phyloP scores from a whole-genome alignment of 2,113 vertebrate genomes.

The Protobothrops flavoviridis region DNA sequence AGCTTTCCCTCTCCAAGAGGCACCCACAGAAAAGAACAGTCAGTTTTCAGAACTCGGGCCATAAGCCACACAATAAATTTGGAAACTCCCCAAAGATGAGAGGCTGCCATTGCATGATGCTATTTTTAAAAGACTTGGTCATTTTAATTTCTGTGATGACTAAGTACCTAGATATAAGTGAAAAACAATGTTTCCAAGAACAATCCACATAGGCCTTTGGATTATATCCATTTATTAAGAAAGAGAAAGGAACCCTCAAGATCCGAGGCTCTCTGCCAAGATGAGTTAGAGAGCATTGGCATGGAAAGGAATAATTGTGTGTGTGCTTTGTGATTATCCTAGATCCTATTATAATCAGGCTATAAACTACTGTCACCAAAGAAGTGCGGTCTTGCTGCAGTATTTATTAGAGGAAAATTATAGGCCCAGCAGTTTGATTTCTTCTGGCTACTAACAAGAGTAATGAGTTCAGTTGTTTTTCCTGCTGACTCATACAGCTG shows the following conservation, averaged over 20 bases:
- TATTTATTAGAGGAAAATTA: background rate
- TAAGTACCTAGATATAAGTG: slow-evolving; percentile 18
- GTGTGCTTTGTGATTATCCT: background rate
- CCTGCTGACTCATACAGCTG: background rate
- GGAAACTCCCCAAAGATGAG: background rate
- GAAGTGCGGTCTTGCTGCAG: slow-evolving; percentile 1
- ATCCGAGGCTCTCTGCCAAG: slow-evolving; percentile 17
- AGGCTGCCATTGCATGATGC: background rate
- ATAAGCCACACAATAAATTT: background rate
- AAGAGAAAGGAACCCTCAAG: background rate
- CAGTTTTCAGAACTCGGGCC: slow-evolving; percentile 1
- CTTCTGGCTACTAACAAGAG: slow-evolving; percentile 40
- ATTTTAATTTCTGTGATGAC: slow-evolving; percentile 10
- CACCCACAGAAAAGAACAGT: slow-evolving; percentile 3
- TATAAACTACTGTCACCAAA: slow-evolving; percentile 34
- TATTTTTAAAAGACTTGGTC: slow-evolving; percentile 20
- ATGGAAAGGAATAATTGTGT: background rate
- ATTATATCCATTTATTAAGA: slow-evolving; percentile 27
- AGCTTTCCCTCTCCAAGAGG: background rate
- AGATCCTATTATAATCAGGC: slow-evolving; percentile 31
- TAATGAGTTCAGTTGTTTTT: slow-evolving; percentile 28
- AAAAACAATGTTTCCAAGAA: slow-evolving; percentile 13
- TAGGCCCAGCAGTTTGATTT: slow-evolving; percentile 16
- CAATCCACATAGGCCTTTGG: slow-evolving; percentile 10
- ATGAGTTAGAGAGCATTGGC: slow-evolving; percentile 16